These are phyloP conservation scores for Melanotaenia trifasciata DNA, from an alignment of 2,797 vertebrate species.

Conservation along the genomic window DNA sequence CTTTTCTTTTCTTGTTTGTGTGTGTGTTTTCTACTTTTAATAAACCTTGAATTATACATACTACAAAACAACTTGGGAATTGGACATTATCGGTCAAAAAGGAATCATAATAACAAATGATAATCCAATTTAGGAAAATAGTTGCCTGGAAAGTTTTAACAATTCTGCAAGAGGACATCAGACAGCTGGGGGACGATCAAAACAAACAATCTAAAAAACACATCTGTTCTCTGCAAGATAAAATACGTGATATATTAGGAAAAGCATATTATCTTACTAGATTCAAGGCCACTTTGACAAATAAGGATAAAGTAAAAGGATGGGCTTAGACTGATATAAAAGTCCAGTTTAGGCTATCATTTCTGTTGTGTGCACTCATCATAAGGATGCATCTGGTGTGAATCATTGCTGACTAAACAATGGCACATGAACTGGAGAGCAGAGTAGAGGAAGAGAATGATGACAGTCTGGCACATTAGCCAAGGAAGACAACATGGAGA, in stretches of 20 bases:
- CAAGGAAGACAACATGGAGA: not conserved
- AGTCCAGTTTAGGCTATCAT: slow-evolving; percentile 37
- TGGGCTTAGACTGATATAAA: slow-evolving; percentile 43
- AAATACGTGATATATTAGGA: not conserved
- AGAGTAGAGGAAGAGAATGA: slow-evolving; percentile 25
- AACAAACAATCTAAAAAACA: not conserved
- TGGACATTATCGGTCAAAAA: too few species aligned
- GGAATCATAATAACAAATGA: too few species aligned
- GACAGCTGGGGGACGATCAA: too few species aligned
- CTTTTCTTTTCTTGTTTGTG: too few species aligned
- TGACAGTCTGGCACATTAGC: slow-evolving; percentile 30
- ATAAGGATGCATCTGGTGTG: slow-evolving; percentile 85
- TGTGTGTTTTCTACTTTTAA: not conserved
- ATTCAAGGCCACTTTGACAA: slow-evolving; percentile 47
- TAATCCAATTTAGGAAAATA: not conserved
- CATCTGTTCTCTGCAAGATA: not conserved
- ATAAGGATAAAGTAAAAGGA: slow-evolving; percentile 33
- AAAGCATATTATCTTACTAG: slow-evolving; percentile 22
- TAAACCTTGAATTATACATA: not conserved
- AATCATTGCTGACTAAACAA: slow-evolving; percentile 83
- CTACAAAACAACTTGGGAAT: too few species aligned
- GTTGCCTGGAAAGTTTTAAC: too few species aligned
- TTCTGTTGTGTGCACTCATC: slow-evolving; percentile 53
- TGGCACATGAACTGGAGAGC: slow-evolving; percentile 39
- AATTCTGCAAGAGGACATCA: too few species aligned